Base-by-base conservation (phyloP, 2,888 invertebrate species). In the Notodonta dromedarius region DNA sequence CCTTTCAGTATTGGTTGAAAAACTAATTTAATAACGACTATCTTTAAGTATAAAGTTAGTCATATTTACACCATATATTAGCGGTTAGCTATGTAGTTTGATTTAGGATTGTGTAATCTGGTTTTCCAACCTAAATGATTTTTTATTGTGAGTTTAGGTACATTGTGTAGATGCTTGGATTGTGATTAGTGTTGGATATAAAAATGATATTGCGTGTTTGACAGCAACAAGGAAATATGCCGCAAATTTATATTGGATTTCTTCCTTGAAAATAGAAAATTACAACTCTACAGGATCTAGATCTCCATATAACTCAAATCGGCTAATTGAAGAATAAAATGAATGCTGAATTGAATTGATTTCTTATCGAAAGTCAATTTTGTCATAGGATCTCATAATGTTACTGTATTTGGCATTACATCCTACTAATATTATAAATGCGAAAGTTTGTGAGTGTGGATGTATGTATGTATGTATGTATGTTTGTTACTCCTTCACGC, bases 1-100 rank as follows among this genome's bases (percentile, higher is more conserved):
- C 90, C 92, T 87, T 84, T 88, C 93, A 93, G 92, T 93, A 92
- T 92, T 92, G 88, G 86, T 90, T 83, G 80, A 77, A 77, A 83
- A 88, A 89, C 88, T 86, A 87, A 90, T 89, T 82, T 86, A 76
- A 81, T 79, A 79, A 82, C 74, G 80, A 82, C 77, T 89, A 85
- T 83, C 77, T 83, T 74, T 90, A 89, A 88, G 87, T 83, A 84
- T 89, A 87, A 85, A 83, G 65, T 82, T 85, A 87, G 89, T 85
- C 86, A 77, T 91, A 89, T 90, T 88, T 89, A 90, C 90, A 90
- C 88, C 78, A 87, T 84, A 85, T 82, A 82, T 84, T 91, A 91
- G 90, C 78, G 65, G 65, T 79, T 91, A 91, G 90, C 85, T 84
- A 82, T 79, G 86, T 91, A 90, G 89, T 86, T 86, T 87, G 85